Conservation (phyloP, 2,797 vertebrate genomes). For the Moxostoma hubbsi region DNA sequence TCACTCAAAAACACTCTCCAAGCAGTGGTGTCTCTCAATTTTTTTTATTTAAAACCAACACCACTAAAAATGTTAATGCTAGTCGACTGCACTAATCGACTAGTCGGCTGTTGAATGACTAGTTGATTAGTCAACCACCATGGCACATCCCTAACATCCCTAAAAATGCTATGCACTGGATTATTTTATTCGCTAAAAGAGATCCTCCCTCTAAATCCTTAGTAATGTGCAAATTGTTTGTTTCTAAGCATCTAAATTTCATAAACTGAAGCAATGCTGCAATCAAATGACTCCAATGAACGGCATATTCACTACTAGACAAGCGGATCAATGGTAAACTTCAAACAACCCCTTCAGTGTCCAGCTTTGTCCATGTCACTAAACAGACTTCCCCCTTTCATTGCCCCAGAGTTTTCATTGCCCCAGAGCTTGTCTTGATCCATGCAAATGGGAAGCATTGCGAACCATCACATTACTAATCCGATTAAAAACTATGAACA, state of each 20-base stretch:
- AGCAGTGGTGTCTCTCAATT: too few species aligned
- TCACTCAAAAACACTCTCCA: too few species aligned
- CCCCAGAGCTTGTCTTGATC: slow-evolving; percentile 64
- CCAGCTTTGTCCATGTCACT: neutral
- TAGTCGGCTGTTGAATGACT: too few species aligned
- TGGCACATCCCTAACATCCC: too few species aligned
- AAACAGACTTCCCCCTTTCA: slow-evolving; percentile 45
- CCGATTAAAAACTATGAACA: slow-evolving; percentile 75
- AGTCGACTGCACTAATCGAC: too few species aligned
- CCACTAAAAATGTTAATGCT: too few species aligned
- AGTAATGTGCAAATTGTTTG: neutral
- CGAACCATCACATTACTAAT: slow-evolving; percentile 65
- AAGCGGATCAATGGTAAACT: slow-evolving; percentile 73
- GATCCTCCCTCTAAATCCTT: neutral
- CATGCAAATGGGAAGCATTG: slow-evolving; percentile 69
- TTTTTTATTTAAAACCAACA: too few species aligned
- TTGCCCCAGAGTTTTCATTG: slow-evolving; percentile 64
- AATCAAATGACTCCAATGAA: slow-evolving; percentile 5
- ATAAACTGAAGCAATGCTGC: neutral
- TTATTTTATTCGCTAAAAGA: neutral
- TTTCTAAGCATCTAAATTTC: neutral
- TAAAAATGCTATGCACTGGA: too few species aligned
- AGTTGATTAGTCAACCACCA: too few species aligned
- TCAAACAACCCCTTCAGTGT: slow-evolving; percentile 65
- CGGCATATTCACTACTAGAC: slow-evolving; percentile 9